phyloP scores from a whole-genome alignment of 2,888 invertebrate genomes.

The Megastigmus dorsalis region DNA sequence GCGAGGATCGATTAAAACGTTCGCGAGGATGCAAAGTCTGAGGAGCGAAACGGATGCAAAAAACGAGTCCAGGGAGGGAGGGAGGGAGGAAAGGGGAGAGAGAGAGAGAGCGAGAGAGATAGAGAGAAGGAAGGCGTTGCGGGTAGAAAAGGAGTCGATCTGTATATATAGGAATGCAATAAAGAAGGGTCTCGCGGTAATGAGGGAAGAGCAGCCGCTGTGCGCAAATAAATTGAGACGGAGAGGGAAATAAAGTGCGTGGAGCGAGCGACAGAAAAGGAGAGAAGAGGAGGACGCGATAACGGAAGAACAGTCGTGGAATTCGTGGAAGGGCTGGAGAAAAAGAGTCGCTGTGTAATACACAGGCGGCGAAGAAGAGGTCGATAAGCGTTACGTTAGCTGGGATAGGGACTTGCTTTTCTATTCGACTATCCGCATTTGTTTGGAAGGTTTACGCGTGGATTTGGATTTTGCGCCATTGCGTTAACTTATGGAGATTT shows the following conservation, averaged over 20 bases:
- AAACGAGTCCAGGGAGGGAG: background rate
- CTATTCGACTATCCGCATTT: too few relatives aligned
- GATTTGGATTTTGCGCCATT: too few relatives aligned
- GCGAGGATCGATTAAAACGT: conserved; percentile 46
- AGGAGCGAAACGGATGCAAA: conserved; percentile 28
- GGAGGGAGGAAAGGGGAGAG: background rate
- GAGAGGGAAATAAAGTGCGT: conserved; percentile 41
- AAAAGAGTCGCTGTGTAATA: conserved; percentile 11
- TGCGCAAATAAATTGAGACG: background rate
- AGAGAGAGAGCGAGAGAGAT: background rate
- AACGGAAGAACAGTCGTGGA: too few relatives aligned
- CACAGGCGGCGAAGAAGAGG: background rate
- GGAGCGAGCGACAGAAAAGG: too few relatives aligned
- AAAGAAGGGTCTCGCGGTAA: conserved; percentile 23
- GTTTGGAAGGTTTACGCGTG: too few relatives aligned
- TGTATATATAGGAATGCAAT: conserved; percentile 44
- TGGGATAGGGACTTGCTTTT: too few relatives aligned
- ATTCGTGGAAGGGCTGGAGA: conserved; percentile 1
- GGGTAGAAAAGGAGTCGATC: background rate
- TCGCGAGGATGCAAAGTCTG: background rate
- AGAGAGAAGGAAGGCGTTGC: background rate
- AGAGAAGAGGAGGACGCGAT: conserved; percentile 38
- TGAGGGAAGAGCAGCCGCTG: background rate
- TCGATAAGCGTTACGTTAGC: conserved; percentile 28
- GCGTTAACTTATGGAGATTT: too few relatives aligned